Percentiles rank a stretch among this genome's conserved stretches.
These are phyloP conservation scores for Sympetrum striolatum DNA, from an alignment of 2,888 invertebrate genomes.

Conservation along the genomic window DNA sequence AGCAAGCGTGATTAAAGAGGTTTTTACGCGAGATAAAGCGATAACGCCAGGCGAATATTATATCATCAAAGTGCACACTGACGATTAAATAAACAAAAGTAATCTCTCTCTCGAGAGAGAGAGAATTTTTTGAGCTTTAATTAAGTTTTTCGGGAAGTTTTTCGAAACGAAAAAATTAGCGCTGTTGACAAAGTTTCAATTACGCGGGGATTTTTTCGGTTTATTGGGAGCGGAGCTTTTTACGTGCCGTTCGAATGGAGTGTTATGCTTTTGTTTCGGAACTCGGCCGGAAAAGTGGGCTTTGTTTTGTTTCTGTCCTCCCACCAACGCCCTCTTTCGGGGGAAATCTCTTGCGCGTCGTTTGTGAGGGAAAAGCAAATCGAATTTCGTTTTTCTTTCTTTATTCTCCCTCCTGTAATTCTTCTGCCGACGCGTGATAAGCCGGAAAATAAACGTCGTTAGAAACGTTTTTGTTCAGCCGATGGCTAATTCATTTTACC, in stretches of 20 bases:
- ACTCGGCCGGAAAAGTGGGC: not conserved
- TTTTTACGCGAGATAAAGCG: not conserved
- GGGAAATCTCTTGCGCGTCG: not conserved
- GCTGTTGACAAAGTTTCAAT: not conserved
- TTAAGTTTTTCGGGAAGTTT: not conserved
- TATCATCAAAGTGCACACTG: not conserved
- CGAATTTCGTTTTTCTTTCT: no score
- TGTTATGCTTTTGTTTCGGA: not conserved
- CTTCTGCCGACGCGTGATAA: no score
- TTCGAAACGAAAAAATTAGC: not conserved
- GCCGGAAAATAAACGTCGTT: no score
- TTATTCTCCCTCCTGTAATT: no score
- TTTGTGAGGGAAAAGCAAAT: not conserved
- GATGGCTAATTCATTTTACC: no score
- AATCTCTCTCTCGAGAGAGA: no score
- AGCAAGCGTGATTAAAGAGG: not conserved
- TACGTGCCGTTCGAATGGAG: not conserved
- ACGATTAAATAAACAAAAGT: not conserved
- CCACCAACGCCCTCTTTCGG: not conserved
- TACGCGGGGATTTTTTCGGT: not conserved
- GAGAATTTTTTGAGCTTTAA: not conserved
- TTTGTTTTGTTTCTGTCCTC: not conserved
- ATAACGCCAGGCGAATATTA: not conserved
- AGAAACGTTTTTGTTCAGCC: no score
- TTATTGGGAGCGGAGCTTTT: not conserved